These are phyloP conservation scores for Uloborus diversus DNA, from an alignment of 1,140 invertebrate genomes.

Conservation along the genomic window DNA sequence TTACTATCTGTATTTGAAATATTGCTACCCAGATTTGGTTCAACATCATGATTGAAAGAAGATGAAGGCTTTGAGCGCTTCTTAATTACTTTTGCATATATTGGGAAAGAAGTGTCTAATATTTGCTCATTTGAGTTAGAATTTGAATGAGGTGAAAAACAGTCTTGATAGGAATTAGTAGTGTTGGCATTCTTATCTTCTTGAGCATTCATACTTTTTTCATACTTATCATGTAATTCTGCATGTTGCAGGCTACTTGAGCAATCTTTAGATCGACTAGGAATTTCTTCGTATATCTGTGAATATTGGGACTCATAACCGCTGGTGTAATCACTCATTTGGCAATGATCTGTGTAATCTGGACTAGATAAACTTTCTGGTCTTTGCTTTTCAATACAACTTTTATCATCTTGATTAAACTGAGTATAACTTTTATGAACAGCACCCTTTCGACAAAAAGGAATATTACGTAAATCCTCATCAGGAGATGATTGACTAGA, in stretches of 20 bases:
- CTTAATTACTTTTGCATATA: conserved; percentile 51
- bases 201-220: conserved; percentile 14
- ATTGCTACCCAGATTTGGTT: neutral
- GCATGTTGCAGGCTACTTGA: neutral
- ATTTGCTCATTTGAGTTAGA: neutral
- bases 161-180: conserved; percentile 17
- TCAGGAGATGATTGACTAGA: conserved; percentile 45
- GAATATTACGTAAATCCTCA: neutral
- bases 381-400: neutral
- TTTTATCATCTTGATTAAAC: neutral
- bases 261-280: conserved; percentile 1
- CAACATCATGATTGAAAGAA: conserved; percentile 8
- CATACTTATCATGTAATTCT: conserved; percentile 9
- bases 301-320: conserved; percentile 14
- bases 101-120: conserved; percentile 35
- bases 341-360: neutral
- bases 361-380: conserved; percentile 3
- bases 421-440: neutral
- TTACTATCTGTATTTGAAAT: neutral
- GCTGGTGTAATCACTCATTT: neutral
- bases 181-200: conserved; percentile 44
- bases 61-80: conserved; percentile 28
- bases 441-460: conserved; percentile 25
- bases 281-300: conserved; percentile 51
- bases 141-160: neutral